A percentile compares a stretch with the other conserved stretches of the same genome.
phyloP scores from a whole-genome alignment of 1,140 invertebrate genomes.

The Drosophila trapezifrons region DNA sequence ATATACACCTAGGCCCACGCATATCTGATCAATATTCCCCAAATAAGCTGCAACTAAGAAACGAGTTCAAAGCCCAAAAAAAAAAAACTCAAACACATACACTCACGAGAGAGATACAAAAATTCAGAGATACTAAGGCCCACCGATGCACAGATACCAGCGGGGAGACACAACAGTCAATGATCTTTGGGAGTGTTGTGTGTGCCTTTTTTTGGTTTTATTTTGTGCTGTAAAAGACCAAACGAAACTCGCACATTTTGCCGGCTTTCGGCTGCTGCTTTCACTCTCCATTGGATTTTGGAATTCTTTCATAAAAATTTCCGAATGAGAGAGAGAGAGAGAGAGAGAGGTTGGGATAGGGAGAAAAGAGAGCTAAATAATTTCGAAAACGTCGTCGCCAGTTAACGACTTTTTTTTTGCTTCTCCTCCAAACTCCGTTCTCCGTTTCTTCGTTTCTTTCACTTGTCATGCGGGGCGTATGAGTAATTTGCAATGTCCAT shows the following conservation, averaged over 20 bases:
- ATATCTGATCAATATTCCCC: constrained; percentile 16
- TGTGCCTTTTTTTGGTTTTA: neutral
- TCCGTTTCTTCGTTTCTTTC: constrained; percentile 16
- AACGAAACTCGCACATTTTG: constrained; percentile 66
- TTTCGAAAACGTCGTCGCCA: constrained; percentile 45
- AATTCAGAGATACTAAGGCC: constrained; percentile 1
- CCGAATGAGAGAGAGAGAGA: constrained; percentile 3
- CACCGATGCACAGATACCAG: constrained; percentile 8
- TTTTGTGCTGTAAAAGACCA: constrained; percentile 28
- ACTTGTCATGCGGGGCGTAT: constrained; percentile 54
- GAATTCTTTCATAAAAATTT: constrained; percentile 61
- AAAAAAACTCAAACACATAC: constrained; percentile 15
- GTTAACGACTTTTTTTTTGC: constrained; percentile 37
- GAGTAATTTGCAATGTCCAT: constrained; percentile 51
- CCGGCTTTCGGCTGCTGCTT: constrained; percentile 70
- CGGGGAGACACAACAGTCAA: constrained; percentile 42
- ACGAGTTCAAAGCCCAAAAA: constrained; percentile 55
- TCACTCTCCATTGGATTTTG: constrained; percentile 67
- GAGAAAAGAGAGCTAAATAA: constrained; percentile 17
- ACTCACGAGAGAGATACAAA: constrained; percentile 10
- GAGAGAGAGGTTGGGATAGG: constrained; percentile 9
- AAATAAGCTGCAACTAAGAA: constrained; percentile 29
- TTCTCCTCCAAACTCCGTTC: neutral
- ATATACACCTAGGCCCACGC: constrained; percentile 7
- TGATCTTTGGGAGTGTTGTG: constrained; percentile 50